Conservation (phyloP, 2,797 vertebrate species). For the Anabas testudineus region DNA sequence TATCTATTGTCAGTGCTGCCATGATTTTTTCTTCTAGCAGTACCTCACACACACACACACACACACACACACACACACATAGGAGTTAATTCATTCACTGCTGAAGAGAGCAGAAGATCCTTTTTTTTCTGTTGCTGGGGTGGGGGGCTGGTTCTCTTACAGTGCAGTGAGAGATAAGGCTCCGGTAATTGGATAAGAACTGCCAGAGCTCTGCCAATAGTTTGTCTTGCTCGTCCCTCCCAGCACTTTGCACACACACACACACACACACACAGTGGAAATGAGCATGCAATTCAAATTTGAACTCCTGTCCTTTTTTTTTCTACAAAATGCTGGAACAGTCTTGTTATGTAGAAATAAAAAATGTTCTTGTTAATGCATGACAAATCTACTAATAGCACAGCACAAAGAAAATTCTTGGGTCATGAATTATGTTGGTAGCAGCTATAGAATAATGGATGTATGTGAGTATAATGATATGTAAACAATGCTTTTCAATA, state of each 20-base stretch:
- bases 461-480: constrained; percentile 52
- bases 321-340: constrained; percentile 49
- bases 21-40: constrained; percentile 30
- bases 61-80: constrained; percentile 47
- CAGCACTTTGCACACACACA: constrained; percentile 55
- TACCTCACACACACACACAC: constrained; percentile 51
- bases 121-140: constrained; percentile 61
- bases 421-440: constrained; percentile 58
- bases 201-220: constrained; percentile 74
- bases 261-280: constrained; percentile 46
- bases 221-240: constrained; percentile 60
- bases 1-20: constrained; percentile 23
- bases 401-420: constrained; percentile 36
- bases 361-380: constrained; percentile 53
- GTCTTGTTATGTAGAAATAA: constrained; percentile 45
- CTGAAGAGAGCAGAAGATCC: constrained; percentile 51
- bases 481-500: constrained; percentile 57
- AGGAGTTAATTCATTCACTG: constrained; percentile 62
- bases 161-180: constrained; percentile 76
- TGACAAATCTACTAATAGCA: constrained; percentile 59
- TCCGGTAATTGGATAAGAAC: constrained; percentile 83
- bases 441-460: constrained; percentile 50
- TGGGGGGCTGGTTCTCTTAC: constrained; percentile 72
- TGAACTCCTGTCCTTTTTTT: constrained; percentile 66
- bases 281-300: constrained; percentile 70